These are phyloP conservation scores for Drosophila sp. DNA, from an alignment of 1,140 invertebrate genomes.

Conservation along the genomic window DNA sequence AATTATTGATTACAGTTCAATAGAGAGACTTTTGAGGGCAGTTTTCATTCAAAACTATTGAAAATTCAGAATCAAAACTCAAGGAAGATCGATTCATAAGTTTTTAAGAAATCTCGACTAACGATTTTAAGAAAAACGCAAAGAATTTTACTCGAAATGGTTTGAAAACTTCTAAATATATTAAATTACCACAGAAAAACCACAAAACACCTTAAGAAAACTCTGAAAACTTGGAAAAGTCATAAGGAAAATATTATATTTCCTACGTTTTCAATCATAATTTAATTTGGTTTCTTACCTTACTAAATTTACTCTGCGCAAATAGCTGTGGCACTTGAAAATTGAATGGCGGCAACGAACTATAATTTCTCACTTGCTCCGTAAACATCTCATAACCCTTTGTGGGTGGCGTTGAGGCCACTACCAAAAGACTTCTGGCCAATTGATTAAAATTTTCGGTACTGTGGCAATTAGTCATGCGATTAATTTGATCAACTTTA, in stretches of 20 bases:
- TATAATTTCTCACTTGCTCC: constrained; percentile 90
- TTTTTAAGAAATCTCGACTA: constrained; percentile 45
- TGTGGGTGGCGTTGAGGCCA: constrained; percentile 91
- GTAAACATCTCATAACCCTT: constrained; percentile 90
- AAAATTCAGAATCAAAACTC: too few relatives aligned
- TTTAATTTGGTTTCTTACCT: constrained; percentile 83
- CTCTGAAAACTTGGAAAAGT: neutral
- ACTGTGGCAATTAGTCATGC: constrained; percentile 86
- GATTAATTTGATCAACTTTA: constrained; percentile 86
- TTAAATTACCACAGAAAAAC: too few relatives aligned
- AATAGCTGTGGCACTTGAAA: constrained; percentile 83
- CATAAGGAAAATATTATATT: neutral
- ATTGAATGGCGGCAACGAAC: constrained; percentile 85
- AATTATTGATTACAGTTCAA: neutral
- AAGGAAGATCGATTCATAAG: neutral
- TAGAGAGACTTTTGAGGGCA: too few relatives aligned
- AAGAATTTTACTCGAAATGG: too few relatives aligned
- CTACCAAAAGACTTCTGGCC: constrained; percentile 92
- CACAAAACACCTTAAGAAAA: too few relatives aligned
- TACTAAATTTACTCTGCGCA: constrained; percentile 84
- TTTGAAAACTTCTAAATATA: too few relatives aligned
- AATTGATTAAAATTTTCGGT: constrained; percentile 88
- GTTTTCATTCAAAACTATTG: too few relatives aligned
- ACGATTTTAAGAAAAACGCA: too few relatives aligned
- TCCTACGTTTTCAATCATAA: neutral